A percentile compares a stretch with the other conserved stretches of the same genome.
Conservation (phyloP, 2,113 vertebrate species). For the Steatornis caripensis region DNA sequence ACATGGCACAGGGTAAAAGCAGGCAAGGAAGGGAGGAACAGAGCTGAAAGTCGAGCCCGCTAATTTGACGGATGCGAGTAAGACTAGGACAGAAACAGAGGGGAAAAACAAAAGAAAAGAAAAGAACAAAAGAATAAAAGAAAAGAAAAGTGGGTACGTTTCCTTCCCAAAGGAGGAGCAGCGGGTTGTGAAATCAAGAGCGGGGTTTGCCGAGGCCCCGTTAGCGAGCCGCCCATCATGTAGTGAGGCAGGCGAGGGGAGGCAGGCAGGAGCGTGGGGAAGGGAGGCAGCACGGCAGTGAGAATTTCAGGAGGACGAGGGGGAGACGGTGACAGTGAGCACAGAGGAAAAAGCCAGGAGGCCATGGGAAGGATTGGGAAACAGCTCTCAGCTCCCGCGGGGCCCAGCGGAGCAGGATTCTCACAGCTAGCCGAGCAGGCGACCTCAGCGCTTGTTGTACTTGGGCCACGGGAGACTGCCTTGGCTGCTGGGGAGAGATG, state of each 20-base stretch:
- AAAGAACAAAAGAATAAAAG: background rate
- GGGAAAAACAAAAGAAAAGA: background rate
- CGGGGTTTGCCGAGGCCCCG: rapidly evolving
- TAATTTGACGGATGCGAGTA: background rate
- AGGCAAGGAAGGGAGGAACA: background rate
- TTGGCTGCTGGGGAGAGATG: background rate
- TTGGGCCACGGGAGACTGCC: background rate
- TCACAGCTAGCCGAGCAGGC: rapidly evolving
- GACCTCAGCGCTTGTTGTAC: rapidly evolving
- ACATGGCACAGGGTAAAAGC: rapidly evolving
- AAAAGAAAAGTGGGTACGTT: rapidly evolving
- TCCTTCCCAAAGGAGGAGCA: background rate
- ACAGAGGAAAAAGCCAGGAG: background rate
- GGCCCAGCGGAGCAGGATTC: background rate
- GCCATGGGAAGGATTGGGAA: background rate
- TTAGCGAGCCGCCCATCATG: rapidly evolving
- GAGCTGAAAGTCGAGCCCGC: background rate
- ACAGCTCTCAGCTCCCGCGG: rapidly evolving
- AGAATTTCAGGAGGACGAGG: background rate
- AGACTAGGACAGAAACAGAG: background rate
- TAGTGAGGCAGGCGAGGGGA: background rate
- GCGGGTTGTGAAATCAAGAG: background rate
- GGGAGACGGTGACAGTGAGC: rapidly evolving
- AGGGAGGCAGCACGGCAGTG: rapidly evolving
- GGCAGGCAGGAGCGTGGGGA: too few species aligned